Base-by-base conservation (phyloP, 2,888 invertebrate genomes). In the Phyllotreta cruciferae region DNA sequence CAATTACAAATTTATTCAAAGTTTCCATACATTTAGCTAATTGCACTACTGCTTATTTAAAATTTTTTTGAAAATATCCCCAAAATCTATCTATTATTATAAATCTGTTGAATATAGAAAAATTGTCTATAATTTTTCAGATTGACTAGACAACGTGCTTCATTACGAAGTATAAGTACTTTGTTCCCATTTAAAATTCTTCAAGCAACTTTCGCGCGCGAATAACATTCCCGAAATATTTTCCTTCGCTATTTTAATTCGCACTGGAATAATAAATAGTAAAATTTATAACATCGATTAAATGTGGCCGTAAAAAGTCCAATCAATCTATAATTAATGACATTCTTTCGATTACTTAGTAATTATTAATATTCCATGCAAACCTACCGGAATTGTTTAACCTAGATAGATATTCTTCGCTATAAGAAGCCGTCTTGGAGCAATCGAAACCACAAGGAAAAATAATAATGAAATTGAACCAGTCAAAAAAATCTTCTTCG, bases 331-430 rank as follows among this genome's bases (percentile, higher is more conserved):
- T 9, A 11, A 42, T 42, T 42, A 11, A 11, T 42, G 11, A 42
- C 10, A 10, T 42, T 10, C 9, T 42, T 42, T 11, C 10, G 7
- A 42, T 11, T 10, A 42, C 11, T 42, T 11, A 42, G 42, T 4
- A 24, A 24, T 24, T 24, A 24, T 24, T 24, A 24, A 24, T 24
- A 42, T 52, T 52, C 47, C 50, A 36, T 53, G 39, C 34, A 24
- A 56, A 73, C 73, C 58, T 73, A 73, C 73, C 73, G 69, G 74
- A 74, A 68, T 68, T 65, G 45, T 68, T 70, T 47, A 70, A 68
- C 71, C 64, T 71, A 58, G 71, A 69, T 66, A 64, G 67, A 68
- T 63, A 68, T 38, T 71, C 70, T 69, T 66, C 70, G 53, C 62
- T 63, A 61, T 63, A 63, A 63, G 66, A 64, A 68, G 70, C 72